A percentile compares a stretch with the other conserved stretches of the same genome.
Conservation (phyloP, 2,797 vertebrate genomes). For the Garrulus glandarius region DNA sequence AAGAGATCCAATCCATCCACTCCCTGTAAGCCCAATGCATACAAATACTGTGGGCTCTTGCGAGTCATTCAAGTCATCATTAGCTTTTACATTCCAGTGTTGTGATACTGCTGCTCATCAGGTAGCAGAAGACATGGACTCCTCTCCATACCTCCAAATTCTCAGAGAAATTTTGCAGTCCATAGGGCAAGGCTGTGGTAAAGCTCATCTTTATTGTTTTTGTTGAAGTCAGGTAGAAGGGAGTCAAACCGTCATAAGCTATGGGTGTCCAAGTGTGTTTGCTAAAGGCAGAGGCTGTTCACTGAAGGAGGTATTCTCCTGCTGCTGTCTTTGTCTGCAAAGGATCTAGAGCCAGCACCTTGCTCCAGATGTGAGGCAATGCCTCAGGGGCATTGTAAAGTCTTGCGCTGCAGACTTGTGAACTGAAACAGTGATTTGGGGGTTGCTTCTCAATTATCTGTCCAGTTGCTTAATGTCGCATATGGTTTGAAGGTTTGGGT, state of each 20-base stretch:
- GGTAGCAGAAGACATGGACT: not conserved
- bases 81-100: not conserved
- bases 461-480: not conserved
- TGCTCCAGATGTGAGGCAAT: not conserved
- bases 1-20: not conserved
- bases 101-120: not conserved
- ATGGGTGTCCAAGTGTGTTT: not conserved
- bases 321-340: not conserved
- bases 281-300: not conserved
- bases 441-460: not conserved
- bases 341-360: not conserved
- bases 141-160: not conserved
- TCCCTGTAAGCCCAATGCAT: fast-evolving
- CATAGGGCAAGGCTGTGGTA: not conserved
- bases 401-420: not conserved
- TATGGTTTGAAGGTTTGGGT: not conserved
- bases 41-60: not conserved
- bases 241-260: not conserved
- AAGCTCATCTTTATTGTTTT: not conserved
- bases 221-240: not conserved
- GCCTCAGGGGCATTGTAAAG: not conserved
- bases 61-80: not conserved
- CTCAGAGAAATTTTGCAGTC: not conserved
- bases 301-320: not conserved
- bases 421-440: not conserved